Evolutionary conservation across 2,797 vertebrate genomes (phyloP), one percentile per base, ranked within the genome.

Genomic region (Anguilla megastoma): DNA sequence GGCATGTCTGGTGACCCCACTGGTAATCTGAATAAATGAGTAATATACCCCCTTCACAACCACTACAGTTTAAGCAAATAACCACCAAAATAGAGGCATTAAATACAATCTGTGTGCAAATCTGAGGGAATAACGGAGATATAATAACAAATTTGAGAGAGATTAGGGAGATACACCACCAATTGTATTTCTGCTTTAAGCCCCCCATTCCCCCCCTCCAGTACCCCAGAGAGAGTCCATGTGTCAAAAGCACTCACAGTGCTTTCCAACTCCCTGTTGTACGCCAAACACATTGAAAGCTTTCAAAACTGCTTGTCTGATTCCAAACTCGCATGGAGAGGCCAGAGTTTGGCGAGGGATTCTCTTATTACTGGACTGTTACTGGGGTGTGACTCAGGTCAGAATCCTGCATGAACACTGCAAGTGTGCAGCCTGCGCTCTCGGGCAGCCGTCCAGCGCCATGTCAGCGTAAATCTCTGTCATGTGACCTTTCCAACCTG

Each of bases 401-500:
- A 76, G 36, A 76, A 4, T 76, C 71, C 33, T 5, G 71, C 69
- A 74, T 33, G 69, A 74, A 33, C 14, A 12, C 69, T 33, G 69
- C 71, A 12, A 76, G 14, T 16, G 33, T 18, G 33, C 33, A 7
- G 14, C 71, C 54, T 12, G 14, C 14, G 14, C 54, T 56, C 2
- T 16, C 21, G 71, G 71, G 71, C 33, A 18, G 71, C 71, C 33
- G 2, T 76, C 71, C 71, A 76, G 16, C 33, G 33, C 30, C 3
- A 10, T 18, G 71, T 76, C 71, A 41, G 33, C 3, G 71, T 76
- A 89, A 85, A 89, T 89, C 89, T 91, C 89, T 88, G 89, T 91
- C 85, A 66, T 33, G 89, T 90, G 88, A 91, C 91, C 91, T 84
- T n/a, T 80, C 79, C 58, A 89, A 91, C 91, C 91, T 86, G 56